Base-by-base conservation (phyloP, 2,888 invertebrate genomes). In the Antitype chi region DNA sequence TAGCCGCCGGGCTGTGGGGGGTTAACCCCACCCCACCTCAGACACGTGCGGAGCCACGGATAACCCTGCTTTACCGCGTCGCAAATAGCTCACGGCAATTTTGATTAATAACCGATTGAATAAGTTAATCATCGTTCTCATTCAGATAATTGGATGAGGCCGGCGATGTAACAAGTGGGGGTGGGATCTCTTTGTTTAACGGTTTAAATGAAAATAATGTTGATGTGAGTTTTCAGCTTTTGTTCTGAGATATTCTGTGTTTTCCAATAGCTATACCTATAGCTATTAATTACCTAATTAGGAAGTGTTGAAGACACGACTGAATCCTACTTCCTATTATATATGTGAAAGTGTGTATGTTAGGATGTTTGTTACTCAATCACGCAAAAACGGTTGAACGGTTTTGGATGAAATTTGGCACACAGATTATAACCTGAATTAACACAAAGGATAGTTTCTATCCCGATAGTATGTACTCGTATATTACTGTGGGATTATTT, bases 21-120 rank as follows among this genome's bases (percentile, higher is more conserved):
- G 75, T 75, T 63, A 67, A 69, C 87, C 84, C 85, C 85, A 84
- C 82, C 78, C 86, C 75, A 76, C 83, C 82, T 53, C 82, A 92
- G 94, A 94, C 94, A 95, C 95, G 95, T 94, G 95, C 92, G 70
- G 79, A 87, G 78, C 78, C 79, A 82, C 85, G 85, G 88, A 89
- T 91, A 91, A 91, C 91, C 90, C 90, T 91, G 90, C 89, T 91
- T 81, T 86, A 90, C 88, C 82, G 82, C 83, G 89, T 89, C 84
- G 88, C 90, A 92, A 89, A 92, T 86, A 90, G 88, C 93, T 87
- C 70, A 74, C 89, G 92, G 89, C 78, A 62, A 82, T 83, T 88
- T 89, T 89, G 86, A 88, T 90, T 88, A 88, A 81, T 85, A 85
- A 72, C 72, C 82, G 78, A 87, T 87, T 89, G 87, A 88, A 89